phyloP scores from a whole-genome alignment of 2,113 vertebrate genomes.

The Microcebus murinus region DNA sequence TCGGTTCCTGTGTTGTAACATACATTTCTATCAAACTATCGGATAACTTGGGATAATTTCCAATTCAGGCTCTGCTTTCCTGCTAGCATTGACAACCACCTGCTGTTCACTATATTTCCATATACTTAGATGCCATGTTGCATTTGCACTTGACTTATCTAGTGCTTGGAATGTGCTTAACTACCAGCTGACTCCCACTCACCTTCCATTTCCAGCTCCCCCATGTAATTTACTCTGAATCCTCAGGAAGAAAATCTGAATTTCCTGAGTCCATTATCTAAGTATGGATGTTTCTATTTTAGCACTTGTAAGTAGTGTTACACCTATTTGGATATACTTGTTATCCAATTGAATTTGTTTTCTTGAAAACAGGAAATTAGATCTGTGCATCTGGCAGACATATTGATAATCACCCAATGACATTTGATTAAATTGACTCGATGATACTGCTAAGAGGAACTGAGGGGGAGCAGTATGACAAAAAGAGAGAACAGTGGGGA shows the following conservation, averaged over 20 bases:
- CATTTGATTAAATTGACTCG: neutral
- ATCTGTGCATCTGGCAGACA: neutral
- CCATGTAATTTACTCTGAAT: neutral
- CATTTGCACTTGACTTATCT: neutral
- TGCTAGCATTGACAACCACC: neutral
- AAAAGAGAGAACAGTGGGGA: neutral
- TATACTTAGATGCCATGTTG: neutral
- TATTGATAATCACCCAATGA: neutral
- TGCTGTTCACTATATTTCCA: neutral
- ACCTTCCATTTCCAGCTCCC: conserved; percentile 25
- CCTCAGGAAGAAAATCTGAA: conserved; percentile 33
- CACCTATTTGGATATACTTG: neutral
- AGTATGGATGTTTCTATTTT: neutral
- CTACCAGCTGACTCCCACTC: neutral
- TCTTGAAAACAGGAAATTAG: neutral
- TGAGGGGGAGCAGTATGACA: neutral
- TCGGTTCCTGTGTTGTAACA: neutral
- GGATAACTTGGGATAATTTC: neutral
- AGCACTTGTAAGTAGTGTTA: neutral
- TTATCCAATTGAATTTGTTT: neutral
- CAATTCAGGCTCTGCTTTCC: neutral
- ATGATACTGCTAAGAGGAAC: neutral
- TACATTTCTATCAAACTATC: conserved; percentile 4
- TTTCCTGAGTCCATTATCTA: neutral
- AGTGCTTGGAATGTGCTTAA: neutral